phyloP scores from a whole-genome alignment of 1,140 invertebrate genomes.

The Probaryconus sp. region DNA sequence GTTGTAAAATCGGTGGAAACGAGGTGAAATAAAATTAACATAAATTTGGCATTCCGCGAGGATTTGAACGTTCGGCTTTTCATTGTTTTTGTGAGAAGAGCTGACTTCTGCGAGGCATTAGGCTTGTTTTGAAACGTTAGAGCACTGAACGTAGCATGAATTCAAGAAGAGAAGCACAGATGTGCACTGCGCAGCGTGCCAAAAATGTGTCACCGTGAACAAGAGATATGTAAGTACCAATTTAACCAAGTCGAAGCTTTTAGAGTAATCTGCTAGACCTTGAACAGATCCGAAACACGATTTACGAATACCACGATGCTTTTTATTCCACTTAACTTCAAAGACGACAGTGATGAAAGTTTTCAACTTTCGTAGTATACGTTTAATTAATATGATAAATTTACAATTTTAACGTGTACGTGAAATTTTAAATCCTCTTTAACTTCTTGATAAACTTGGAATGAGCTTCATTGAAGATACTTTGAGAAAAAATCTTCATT shows the following conservation, averaged over 20 bases:
- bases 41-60: constrained; percentile 56
- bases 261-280: constrained; percentile 67
- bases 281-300: constrained; percentile 61
- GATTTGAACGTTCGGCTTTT: constrained; percentile 66
- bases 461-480: too few relatives aligned
- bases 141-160: constrained; percentile 37
- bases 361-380: constrained; percentile 35
- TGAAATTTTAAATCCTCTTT: too few relatives aligned
- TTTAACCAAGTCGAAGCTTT: constrained; percentile 71
- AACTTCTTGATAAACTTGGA: too few relatives aligned
- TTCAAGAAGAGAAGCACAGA: constrained; percentile 59
- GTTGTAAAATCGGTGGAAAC: too few relatives aligned
- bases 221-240: constrained; percentile 76
- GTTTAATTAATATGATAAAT: constrained; percentile 44
- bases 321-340: constrained; percentile 56
- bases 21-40: too few relatives aligned
- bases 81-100: constrained; percentile 33
- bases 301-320: constrained; percentile 47
- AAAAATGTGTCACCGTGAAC: constrained; percentile 75
- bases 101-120: constrained; percentile 25
- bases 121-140: constrained; percentile 50
- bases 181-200: constrained; percentile 70
- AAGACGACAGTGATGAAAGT: constrained; percentile 53
- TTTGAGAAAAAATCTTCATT: too few relatives aligned
- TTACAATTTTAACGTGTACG: too few relatives aligned